Evolutionary conservation across 1,140 invertebrate genomes (phyloP), one percentile per base, ranked within the genome.

Genomic region (Aporrectodea caliginosa): DNA sequence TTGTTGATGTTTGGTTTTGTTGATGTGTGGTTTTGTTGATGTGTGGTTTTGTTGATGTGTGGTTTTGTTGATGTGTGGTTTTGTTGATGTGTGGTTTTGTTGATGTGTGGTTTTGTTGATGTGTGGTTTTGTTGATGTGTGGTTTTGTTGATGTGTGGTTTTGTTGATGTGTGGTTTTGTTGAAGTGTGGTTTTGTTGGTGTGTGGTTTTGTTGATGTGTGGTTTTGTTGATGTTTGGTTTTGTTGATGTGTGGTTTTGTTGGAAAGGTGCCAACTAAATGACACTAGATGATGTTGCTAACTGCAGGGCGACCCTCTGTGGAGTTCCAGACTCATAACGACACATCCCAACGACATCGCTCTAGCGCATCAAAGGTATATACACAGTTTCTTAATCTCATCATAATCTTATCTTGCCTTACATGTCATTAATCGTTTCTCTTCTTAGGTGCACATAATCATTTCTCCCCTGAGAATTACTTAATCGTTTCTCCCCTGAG

Each of bases 271-370:
- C 22, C 22, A 58, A 58, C 22, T 6, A 22, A 58, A 58, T 58
- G 43, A 58, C 43, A 58, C 43, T 58, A 58, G 6, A 22, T 22
- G 6, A 58, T 58, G 6, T 58, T 22, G 22, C 22, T 58, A 1
- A n/a, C 43, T 76, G 33, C 30, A 76, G 75, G 34, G 35, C 22
- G 75, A 76, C n/a, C 75, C 75, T 0, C 43, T 76, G 12, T 76
- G 75, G 75, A 68, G 75, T 76, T 31, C 75, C 22, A 76, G 75
- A 76, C 16, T 76, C 27, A 58, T 76, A 1, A 29, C 31, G 29
- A 43, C 75, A 27, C 16, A 76, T 27, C 75, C 75, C 2, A n/a
- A 76, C 29, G 75, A 76, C 43, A 76, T 76, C 43, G 35, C 43
- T 14, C 1, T 2, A 27, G 75, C 35, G 2, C 75, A 76, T 58